Evolutionary conservation across 2,888 invertebrate species (phyloP).

Genomic region (Rhogogaster chlorosoma): DNA sequence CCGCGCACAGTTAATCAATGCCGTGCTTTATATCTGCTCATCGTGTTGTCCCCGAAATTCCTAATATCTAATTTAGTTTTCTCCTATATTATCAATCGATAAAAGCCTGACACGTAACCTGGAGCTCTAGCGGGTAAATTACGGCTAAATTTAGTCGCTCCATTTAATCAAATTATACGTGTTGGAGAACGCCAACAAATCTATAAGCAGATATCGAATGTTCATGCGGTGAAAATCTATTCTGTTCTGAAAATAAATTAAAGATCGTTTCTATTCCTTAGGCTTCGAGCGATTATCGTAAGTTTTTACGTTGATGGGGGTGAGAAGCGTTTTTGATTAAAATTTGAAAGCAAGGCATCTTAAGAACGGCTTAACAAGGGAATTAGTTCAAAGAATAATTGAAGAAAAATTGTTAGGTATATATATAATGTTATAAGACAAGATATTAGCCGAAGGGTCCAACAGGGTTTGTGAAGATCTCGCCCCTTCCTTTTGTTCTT

Average conservation of each 20-base stretch:
- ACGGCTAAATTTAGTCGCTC: neutral
- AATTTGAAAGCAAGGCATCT: neutral
- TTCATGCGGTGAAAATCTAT: neutral
- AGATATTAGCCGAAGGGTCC: neutral
- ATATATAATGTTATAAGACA: neutral
- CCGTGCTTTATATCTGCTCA: neutral
- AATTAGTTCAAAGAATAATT: neutral
- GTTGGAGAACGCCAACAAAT: neutral
- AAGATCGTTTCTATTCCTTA: neutral
- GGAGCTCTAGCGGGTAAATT: neutral
- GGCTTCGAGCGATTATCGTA: neutral
- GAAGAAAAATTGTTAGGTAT: neutral
- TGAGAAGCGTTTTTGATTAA: constrained; percentile 1
- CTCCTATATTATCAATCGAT: neutral
- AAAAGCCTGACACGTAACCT: neutral
- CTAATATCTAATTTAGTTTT: neutral
- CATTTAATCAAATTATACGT: neutral
- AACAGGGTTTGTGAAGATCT: constrained; percentile 42
- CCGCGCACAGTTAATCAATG: neutral
- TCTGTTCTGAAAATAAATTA: neutral
- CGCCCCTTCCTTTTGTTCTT: constrained; percentile 52
- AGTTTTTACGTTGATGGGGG: neutral
- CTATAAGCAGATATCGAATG: neutral
- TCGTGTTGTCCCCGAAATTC: neutral
- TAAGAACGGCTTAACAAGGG: neutral